These are phyloP conservation scores for Cassiopea xamachana DNA, from an alignment of 30 jellyfish, hydroid and myxozoan genomes.

Conservation along the genomic window DNA sequence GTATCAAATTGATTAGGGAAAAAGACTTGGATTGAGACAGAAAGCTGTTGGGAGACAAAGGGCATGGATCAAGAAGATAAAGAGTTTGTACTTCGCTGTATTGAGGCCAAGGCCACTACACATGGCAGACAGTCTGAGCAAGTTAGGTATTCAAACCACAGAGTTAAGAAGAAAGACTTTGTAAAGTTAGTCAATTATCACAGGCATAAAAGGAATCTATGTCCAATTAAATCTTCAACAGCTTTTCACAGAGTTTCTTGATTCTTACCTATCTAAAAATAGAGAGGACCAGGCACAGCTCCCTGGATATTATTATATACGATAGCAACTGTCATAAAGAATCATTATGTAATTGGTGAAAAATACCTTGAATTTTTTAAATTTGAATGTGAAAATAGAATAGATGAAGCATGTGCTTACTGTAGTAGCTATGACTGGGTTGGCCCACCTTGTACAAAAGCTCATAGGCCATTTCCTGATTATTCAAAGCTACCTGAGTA, in stretches of 20 bases:
- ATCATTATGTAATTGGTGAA: conserved; percentile 52
- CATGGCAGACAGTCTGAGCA: no score
- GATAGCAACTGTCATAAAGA: neutral
- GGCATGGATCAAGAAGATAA: no score
- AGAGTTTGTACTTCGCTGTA: no score
- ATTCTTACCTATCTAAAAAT: neutral
- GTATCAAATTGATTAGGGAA: no score
- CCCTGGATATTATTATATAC: conserved; percentile 39
- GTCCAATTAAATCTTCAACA: no score
- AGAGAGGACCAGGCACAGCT: neutral
- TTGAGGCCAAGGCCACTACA: no score
- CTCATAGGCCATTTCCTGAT: conserved; percentile 50
- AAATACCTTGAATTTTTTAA: conserved; percentile 21
- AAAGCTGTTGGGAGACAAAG: no score
- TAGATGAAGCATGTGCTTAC: conserved; percentile 2
- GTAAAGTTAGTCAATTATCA: no score
- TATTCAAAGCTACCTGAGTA: conserved; percentile 27
- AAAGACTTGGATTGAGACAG: no score
- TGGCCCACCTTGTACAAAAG: conserved; percentile 49
- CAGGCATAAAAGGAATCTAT: no score
- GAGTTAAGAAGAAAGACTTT: no score
- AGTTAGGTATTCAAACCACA: no score
- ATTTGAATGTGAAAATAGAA: conserved; percentile 21
- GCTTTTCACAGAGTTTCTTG: neutral
- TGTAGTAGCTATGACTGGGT: conserved; percentile 19